A percentile compares a stretch with the other conserved stretches of the same genome.
phyloP scores from a whole-genome alignment of 2,113 vertebrate genomes.

The Lasiurus borealis region DNA sequence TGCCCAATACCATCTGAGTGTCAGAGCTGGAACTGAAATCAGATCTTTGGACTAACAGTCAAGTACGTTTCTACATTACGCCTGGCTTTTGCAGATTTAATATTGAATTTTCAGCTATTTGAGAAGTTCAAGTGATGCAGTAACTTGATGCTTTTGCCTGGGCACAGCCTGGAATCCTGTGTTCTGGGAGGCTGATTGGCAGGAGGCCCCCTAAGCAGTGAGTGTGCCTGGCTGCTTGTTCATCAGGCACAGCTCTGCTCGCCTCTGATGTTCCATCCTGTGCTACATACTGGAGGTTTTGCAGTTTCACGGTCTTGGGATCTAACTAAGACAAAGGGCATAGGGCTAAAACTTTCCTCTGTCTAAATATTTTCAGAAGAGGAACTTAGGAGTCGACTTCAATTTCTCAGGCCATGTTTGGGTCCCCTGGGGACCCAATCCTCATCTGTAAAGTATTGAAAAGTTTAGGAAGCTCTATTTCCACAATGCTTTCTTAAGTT shows the following conservation, averaged over 20 bases:
- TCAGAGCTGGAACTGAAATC: background rate
- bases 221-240: background rate
- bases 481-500: background rate
- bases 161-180: background rate
- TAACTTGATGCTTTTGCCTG: background rate
- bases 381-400: background rate
- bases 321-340: background rate
- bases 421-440: too few species aligned
- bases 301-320: background rate
- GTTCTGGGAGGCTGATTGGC: background rate
- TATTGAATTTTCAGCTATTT: constrained; percentile 10
- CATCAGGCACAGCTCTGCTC: background rate
- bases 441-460: too few species aligned
- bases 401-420: background rate
- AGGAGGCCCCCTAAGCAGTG: background rate
- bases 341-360: background rate
- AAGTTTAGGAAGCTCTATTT: constrained; percentile 1
- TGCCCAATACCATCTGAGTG: background rate
- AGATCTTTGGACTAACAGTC: background rate
- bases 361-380: background rate
- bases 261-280: background rate
- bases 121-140: background rate
- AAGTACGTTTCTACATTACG: background rate
- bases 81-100: background rate
- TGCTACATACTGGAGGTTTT: background rate